Evolutionary conservation across 2,113 vertebrate species (phyloP), one percentile per base, ranked within the genome.

Genomic region (Amphiprion ocellaris): DNA sequence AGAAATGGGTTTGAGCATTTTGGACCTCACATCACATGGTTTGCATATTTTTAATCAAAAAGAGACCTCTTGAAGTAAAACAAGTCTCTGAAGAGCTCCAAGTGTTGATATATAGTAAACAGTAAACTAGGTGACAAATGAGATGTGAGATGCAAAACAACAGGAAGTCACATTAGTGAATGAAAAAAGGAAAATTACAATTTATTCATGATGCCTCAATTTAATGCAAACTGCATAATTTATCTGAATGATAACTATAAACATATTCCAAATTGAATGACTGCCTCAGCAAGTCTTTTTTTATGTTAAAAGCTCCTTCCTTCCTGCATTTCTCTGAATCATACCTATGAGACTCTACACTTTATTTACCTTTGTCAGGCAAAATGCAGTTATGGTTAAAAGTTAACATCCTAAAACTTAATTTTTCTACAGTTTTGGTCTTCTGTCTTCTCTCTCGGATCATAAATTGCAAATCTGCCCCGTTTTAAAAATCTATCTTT

Each of bases 51-150:
- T 50, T 33, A 26, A 17, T 62, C 17, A 23, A 44, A 56, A 44
- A 47, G 33, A n/a, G 3, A 21, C 26, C 7, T 59, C 8, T 61
- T 14, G 14, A 30, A 59, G 11, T n/a, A 44, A 11, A 74, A 19
- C 58, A 26, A 3, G 49, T 64, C 23, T 46, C 9, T 46, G 23
- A 19, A 64, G 19, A 74, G 37, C 17, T 55, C 44, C 4, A 46
- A 14, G 5, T 39, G 28, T 9, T 41, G 5, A 62, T 8, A 39
- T 23, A 23, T 8, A 28, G 17, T 23, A 58, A 26, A 15, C 24
- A 61, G 63, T 37, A 24, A 73, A 74, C 55, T 50, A 49, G 63
- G 23, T 46, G 12, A n/a, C 23, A 28, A 68, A 81, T 74, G 39
- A 62, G 21, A 37, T 54, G 56, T 55, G n/a, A 47, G 10, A 54